phyloP scores from a whole-genome alignment of 2,888 invertebrate genomes.

The Heliconius erato region DNA sequence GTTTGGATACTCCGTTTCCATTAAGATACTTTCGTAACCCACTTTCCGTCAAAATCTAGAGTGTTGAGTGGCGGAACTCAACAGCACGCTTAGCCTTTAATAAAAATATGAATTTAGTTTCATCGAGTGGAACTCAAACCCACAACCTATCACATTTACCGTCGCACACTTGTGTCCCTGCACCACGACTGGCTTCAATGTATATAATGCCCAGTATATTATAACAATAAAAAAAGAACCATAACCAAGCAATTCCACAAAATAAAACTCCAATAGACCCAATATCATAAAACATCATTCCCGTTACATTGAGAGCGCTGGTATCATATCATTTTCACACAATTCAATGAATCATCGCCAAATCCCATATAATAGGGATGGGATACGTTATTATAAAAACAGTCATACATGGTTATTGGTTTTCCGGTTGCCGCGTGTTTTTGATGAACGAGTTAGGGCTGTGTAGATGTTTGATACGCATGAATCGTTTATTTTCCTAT shows the following conservation, averaged over 20 bases:
- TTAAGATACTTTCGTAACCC: no score
- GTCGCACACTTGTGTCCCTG: no score
- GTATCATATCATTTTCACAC: constrained; percentile 41
- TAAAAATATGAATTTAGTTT: background rate
- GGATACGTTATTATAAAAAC: constrained; percentile 47
- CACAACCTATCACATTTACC: background rate
- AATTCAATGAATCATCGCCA: constrained; percentile 47
- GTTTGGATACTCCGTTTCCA: no score
- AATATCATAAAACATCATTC: constrained; percentile 19
- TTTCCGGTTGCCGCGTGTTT: constrained; percentile 40
- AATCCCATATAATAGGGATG: constrained; percentile 43
- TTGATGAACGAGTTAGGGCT: constrained; percentile 39
- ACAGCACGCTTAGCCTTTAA: no score
- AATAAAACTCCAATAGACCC: constrained; percentile 19
- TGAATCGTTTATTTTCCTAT: constrained; percentile 32
- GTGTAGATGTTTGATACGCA: constrained; percentile 9
- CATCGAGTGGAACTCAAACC: background rate
- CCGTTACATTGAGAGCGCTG: background rate
- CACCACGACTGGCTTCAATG: background rate
- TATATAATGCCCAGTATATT: background rate
- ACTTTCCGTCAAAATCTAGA: no score
- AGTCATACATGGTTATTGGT: constrained; percentile 44
- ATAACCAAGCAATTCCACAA: background rate
- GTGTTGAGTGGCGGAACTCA: no score
- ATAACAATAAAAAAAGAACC: background rate